A percentile compares a stretch with the other conserved stretches of the same genome.
Evolutionary conservation across 1,140 invertebrate genomes (phyloP).

Genomic region (Dreissena rostriformis): DNA sequence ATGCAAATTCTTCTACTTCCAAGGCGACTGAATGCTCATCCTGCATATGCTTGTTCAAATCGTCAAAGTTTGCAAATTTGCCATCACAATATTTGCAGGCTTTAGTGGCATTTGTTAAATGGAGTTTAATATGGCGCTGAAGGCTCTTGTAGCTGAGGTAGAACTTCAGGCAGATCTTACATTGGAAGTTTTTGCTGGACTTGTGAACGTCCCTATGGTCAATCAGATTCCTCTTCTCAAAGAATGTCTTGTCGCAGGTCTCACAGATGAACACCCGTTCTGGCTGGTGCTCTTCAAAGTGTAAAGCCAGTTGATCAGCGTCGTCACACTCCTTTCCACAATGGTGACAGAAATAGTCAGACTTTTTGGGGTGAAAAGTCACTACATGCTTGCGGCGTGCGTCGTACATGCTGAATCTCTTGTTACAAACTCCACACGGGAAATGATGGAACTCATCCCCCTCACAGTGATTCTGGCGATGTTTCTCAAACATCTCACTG

Average conservation of each 20-base stretch:
- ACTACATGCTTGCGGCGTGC: slow-evolving; percentile 38
- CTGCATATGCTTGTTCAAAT: slow-evolving; percentile 14
- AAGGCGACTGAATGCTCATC: background rate
- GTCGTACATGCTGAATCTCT: slow-evolving; percentile 39
- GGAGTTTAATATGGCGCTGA: slow-evolving; percentile 39
- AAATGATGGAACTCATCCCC: background rate
- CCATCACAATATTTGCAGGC: slow-evolving; percentile 41
- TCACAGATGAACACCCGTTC: slow-evolving; percentile 43
- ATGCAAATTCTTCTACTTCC: slow-evolving; percentile 5
- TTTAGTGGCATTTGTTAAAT: slow-evolving; percentile 9
- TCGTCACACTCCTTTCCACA: slow-evolving; percentile 25
- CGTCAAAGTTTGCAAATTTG: slow-evolving; percentile 18
- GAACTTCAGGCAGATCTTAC: slow-evolving; percentile 25
- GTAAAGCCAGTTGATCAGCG: background rate
- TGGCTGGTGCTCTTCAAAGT: slow-evolving; percentile 22
- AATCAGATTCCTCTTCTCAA: slow-evolving; percentile 48
- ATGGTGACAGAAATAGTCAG: slow-evolving; percentile 36
- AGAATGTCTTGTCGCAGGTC: slow-evolving; percentile 27
- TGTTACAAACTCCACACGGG: slow-evolving; percentile 36
- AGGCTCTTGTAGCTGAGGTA: slow-evolving; percentile 42
- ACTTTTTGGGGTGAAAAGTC: slow-evolving; percentile 16
- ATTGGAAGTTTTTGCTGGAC: slow-evolving; percentile 18
- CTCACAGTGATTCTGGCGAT: slow-evolving; percentile 1
- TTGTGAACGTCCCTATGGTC: slow-evolving; percentile 37
- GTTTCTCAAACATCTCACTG: background rate